phyloP scores from a whole-genome alignment of 2,113 vertebrate genomes.

The Colistium nudipinnis region DNA sequence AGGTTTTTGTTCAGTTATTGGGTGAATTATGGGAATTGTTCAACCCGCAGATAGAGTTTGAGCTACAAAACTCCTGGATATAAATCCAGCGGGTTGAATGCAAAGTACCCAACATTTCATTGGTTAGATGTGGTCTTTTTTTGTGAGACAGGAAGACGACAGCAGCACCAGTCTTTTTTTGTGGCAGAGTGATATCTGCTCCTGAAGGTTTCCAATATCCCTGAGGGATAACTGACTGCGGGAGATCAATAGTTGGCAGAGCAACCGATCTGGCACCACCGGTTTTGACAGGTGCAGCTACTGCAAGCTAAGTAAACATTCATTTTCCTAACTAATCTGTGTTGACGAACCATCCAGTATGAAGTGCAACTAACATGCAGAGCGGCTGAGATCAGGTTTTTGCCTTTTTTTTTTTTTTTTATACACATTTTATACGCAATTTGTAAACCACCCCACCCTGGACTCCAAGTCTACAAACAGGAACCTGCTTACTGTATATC shows the following conservation, averaged over 20 bases:
- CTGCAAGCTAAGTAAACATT: slow-evolving; percentile 31
- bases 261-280: slow-evolving; percentile 3
- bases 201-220: neutral
- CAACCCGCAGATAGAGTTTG: slow-evolving; percentile 3
- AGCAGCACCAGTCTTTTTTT: neutral
- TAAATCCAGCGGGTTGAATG: too few relatives aligned
- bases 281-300: neutral
- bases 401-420: too few relatives aligned
- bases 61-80: too few relatives aligned
- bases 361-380: neutral
- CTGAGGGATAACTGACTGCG: slow-evolving; percentile 1
- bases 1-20: slow-evolving; percentile 14
- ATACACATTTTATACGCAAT: too few relatives aligned
- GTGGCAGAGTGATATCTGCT: neutral
- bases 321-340: neutral
- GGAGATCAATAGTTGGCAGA: slow-evolving; percentile 22
- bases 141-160: neutral
- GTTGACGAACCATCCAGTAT: neutral
- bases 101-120: neutral
- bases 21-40: slow-evolving; percentile 19
- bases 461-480: neutral
- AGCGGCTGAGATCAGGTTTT: neutral
- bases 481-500: neutral
- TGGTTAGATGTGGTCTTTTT: neutral
- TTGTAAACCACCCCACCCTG: neutral